phyloP scores from a whole-genome alignment of 1,140 invertebrate genomes.

The Musca domestica region DNA sequence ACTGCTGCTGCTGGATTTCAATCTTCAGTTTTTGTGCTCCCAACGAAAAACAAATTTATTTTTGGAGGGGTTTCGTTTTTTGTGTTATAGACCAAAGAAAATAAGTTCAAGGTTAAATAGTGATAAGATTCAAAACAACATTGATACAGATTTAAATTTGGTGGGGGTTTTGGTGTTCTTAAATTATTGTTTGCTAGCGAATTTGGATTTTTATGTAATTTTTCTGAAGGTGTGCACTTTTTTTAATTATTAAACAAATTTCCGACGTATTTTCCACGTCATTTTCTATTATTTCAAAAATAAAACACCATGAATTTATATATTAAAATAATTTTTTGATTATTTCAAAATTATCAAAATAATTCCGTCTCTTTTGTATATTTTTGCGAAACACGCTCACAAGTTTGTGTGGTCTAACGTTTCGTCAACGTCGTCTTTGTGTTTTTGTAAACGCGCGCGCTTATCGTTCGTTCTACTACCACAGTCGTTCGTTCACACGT shows the following conservation, averaged over 20 bases:
- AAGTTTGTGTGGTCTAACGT: background rate
- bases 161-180: too few species aligned
- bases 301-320: background rate
- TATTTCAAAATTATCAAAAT: background rate
- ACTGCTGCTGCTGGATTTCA: background rate
- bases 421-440: background rate
- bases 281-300: slow-evolving; percentile 26
- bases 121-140: slow-evolving; percentile 3
- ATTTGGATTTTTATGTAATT: background rate
- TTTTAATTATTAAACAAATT: slow-evolving; percentile 30
- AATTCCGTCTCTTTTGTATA: too few species aligned
- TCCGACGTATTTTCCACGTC: slow-evolving; percentile 52
- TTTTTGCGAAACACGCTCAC: background rate
- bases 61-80: background rate
- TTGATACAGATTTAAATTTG: too few species aligned
- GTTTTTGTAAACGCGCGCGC: slow-evolving; percentile 8
- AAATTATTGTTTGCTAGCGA: too few species aligned
- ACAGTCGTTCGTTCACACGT: slow-evolving; percentile 51
- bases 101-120: slow-evolving; percentile 17
- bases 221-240: background rate
- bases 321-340: background rate
- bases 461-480: slow-evolving; percentile 11
- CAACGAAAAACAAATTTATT: background rate
- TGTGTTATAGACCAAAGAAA: background rate
- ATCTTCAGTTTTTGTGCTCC: background rate